Percentiles rank a stretch among this genome's conserved stretches.
Evolutionary conservation across 2,888 invertebrate genomes (phyloP).

Genomic region (Eilema depressum): DNA sequence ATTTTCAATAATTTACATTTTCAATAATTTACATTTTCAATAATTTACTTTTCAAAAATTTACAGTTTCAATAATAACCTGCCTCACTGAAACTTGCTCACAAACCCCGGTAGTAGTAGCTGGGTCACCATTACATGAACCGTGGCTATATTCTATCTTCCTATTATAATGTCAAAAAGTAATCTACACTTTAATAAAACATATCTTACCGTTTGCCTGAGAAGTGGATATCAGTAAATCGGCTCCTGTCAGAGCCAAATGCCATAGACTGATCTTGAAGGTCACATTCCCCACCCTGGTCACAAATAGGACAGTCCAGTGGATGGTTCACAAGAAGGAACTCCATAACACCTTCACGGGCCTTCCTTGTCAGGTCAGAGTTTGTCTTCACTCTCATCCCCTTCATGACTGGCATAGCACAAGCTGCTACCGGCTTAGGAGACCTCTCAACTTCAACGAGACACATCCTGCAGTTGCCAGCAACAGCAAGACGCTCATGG

Average conservation of each 20-base stretch:
- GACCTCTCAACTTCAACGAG: conserved; percentile 99
- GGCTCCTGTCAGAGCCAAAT: conserved; percentile 97
- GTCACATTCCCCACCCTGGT: conserved; percentile 98
- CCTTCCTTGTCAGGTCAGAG: conserved; percentile 95
- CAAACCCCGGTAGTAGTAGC: too few relatives aligned
- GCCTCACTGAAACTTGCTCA: too few relatives aligned
- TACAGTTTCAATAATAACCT: too few relatives aligned
- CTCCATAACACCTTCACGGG: conserved; percentile 97
- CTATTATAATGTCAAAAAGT: background rate
- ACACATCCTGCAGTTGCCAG: conserved; percentile 99
- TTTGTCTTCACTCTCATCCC: conserved; percentile 99
- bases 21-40: too few relatives aligned
- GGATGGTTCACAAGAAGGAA: conserved; percentile 99
- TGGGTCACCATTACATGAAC: too few relatives aligned
- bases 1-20: too few relatives aligned
- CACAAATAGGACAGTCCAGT: conserved; percentile 99
- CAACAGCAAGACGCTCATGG: conserved; percentile 98
- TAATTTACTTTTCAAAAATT: too few relatives aligned
- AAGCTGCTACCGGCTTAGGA: conserved; percentile 99
- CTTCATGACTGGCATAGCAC: conserved; percentile 99
- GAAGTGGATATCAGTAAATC: conserved; percentile 97
- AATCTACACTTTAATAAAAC: background rate
- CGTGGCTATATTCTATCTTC: too few relatives aligned
- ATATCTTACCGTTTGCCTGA: conserved; percentile 93
- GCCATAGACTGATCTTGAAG: conserved; percentile 99